Conservation (phyloP, 2,797 vertebrate genomes). For the Oryzias dopingdopingensis region DNA sequence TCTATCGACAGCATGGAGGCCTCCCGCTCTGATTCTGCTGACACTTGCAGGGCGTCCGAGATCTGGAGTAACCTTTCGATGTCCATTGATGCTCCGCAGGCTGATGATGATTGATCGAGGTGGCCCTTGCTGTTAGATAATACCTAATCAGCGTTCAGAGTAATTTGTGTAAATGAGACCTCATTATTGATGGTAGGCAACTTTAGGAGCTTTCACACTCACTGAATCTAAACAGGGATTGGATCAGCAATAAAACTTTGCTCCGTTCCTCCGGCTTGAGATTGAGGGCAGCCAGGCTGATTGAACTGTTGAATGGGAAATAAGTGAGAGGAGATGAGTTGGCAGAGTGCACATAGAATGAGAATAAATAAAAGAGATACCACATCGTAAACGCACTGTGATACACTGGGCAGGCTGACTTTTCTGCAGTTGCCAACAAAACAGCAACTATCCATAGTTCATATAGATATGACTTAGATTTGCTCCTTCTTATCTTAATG, state of each 20-base stretch:
- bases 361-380: constrained; percentile 25
- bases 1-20: constrained; percentile 89
- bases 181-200: constrained; percentile 90
- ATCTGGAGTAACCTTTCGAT: constrained; percentile 94
- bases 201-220: constrained; percentile 80
- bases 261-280: constrained; percentile 49
- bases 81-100: constrained; percentile 85
- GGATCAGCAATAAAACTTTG: constrained; percentile 80
- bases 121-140: constrained; percentile 91
- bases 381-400: constrained; percentile 18
- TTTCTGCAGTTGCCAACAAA: constrained; percentile 35
- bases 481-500: constrained; percentile 69
- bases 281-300: constrained; percentile 65
- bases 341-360: constrained; percentile 40
- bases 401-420: constrained; percentile 24
- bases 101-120: constrained; percentile 91
- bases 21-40: constrained; percentile 94
- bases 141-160: constrained; percentile 94
- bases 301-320: constrained; percentile 62
- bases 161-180: constrained; percentile 97
- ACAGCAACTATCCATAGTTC: constrained; percentile 42
- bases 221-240: constrained; percentile 72
- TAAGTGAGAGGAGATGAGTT: constrained; percentile 62
- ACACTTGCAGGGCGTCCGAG: constrained; percentile 84
- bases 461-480: constrained; percentile 60